Evolutionary conservation across 2,888 invertebrate genomes (phyloP).

Genomic region (Mesopsocus fuscifrons): DNA sequence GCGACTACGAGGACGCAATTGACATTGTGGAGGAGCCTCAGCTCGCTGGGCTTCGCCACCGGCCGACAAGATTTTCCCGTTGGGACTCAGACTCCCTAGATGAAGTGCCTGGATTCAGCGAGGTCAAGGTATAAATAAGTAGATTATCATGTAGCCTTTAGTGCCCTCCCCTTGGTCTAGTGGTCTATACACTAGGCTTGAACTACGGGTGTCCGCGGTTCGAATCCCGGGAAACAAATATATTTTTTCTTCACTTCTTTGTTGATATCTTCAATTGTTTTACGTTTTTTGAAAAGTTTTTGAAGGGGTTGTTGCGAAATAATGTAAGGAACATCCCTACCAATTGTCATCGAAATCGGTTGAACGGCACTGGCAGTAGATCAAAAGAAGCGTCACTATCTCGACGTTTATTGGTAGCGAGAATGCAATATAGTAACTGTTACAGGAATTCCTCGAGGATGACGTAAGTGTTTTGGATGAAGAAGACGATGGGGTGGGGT

Average conservation of each 20-base stretch:
- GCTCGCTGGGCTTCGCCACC: slow-evolving; percentile 15
- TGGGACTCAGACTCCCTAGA: slow-evolving; percentile 28
- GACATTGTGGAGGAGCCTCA: slow-evolving; percentile 19
- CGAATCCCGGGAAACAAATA: no score
- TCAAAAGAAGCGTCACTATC: no score
- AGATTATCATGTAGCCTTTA: background rate
- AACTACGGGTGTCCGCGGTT: no score
- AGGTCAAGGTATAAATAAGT: slow-evolving; percentile 21
- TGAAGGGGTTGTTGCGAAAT: no score
- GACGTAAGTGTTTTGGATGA: slow-evolving; percentile 28
- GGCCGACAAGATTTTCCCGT: slow-evolving; percentile 14
- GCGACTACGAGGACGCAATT: slow-evolving; percentile 19
- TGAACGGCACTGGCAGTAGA: no score
- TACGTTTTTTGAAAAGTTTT: no score
- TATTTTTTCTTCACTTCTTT: background rate
- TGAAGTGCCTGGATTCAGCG: slow-evolving; percentile 20
- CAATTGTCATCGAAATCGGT: no score
- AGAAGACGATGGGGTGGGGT: slow-evolving; percentile 64
- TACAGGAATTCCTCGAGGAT: slow-evolving; percentile 26
- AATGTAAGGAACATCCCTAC: no score
- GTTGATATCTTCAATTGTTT: background rate
- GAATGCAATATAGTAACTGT: no score
- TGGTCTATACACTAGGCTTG: no score
- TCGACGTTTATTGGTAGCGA: no score
- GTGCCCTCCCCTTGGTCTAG: no score